Evolutionary conservation across 2,797 vertebrate species (phyloP).

Genomic region (Sphaeramia orbicularis): DNA sequence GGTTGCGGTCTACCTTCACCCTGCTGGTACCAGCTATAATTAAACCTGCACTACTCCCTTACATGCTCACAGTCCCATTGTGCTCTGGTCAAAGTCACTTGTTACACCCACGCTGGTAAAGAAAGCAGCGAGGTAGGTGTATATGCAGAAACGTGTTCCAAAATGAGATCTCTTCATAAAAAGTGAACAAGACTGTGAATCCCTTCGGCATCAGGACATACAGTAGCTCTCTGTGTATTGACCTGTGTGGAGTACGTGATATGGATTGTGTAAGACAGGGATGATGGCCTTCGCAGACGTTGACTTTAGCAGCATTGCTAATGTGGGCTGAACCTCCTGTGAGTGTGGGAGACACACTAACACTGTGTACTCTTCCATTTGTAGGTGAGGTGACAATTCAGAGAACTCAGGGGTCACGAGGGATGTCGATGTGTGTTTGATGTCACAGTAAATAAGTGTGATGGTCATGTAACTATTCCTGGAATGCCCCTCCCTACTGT

Average conservation of each 20-base stretch:
- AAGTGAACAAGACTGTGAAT: conserved; percentile 2
- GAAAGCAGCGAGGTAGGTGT: conserved; percentile 38
- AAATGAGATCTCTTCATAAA: conserved; percentile 25
- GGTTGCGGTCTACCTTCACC: conserved; percentile 22
- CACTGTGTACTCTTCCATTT: conserved; percentile 1
- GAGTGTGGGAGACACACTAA: conserved; percentile 3
- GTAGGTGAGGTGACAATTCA: not conserved
- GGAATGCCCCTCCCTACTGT: conserved; percentile 30
- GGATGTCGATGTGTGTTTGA: not conserved
- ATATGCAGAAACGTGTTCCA: conserved; percentile 15
- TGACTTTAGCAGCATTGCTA: conserved; percentile 10
- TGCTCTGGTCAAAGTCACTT: conserved; percentile 56
- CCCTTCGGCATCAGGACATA: too few species aligned
- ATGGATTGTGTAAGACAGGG: not conserved
- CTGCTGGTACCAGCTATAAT: conserved; percentile 51
- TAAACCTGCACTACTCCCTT: conserved; percentile 35
- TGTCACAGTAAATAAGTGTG: conserved; percentile 15
- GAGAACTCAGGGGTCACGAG: conserved; percentile 15
- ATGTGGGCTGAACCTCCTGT: not conserved
- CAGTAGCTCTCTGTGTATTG: not conserved
- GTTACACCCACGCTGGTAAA: conserved; percentile 48
- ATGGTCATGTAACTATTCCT: conserved; percentile 24
- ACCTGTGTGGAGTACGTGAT: not conserved
- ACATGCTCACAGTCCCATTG: conserved; percentile 49
- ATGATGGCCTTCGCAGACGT: not conserved